A percentile compares a stretch with the other conserved stretches of the same genome.
Conservation (phyloP, 2,113 vertebrate species). For the Mastomys coucha region DNA sequence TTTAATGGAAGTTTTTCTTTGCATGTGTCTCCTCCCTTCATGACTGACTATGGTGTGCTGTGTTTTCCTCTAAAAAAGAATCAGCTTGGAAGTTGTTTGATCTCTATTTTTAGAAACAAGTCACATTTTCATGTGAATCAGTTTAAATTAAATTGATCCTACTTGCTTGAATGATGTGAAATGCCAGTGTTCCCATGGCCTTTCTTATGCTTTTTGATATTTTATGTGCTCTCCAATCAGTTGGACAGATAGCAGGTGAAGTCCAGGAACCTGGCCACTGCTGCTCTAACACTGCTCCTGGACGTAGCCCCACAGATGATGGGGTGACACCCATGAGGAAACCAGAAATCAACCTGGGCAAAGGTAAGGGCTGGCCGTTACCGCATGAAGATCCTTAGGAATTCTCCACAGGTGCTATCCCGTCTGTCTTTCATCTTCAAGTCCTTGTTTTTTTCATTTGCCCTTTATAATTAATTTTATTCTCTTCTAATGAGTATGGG, state of each 20-base stretch:
- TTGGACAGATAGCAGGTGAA: conserved; percentile 89
- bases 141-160: conserved; percentile 3
- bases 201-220: conserved; percentile 61
- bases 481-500: conserved; percentile 22
- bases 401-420: neutral
- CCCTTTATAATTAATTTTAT: neutral
- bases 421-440: neutral
- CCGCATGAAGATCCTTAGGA: conserved; percentile 15
- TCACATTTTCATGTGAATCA: conserved; percentile 37
- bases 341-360: neutral
- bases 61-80: conserved; percentile 45
- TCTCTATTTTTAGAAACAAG: conserved; percentile 48
- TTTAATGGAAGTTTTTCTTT: conserved; percentile 45
- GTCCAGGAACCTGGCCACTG: conserved; percentile 79
- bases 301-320: conserved; percentile 85
- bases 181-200: conserved; percentile 36
- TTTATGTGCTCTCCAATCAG: conserved; percentile 87
- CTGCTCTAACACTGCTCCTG: conserved; percentile 86
- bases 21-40: conserved; percentile 51
- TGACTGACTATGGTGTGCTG: neutral
- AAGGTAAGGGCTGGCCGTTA: conserved; percentile 77
- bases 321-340: conserved; percentile 79
- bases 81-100: conserved; percentile 44
- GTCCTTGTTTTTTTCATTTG: neutral
- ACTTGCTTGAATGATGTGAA: conserved; percentile 16